Evolutionary conservation across 2,113 vertebrate species (phyloP).

Genomic region (Emberiza fucata): DNA sequence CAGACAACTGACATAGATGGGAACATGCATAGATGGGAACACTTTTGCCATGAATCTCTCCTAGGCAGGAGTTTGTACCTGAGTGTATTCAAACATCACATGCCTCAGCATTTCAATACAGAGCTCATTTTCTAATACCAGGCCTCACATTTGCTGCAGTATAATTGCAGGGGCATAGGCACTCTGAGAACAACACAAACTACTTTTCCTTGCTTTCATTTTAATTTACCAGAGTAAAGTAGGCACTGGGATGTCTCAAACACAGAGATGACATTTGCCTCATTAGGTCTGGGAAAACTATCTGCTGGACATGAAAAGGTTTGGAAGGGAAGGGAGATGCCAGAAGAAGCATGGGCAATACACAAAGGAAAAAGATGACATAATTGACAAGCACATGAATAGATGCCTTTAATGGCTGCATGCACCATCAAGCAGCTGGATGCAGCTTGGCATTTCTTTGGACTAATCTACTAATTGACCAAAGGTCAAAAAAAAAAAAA

Average conservation of each 20-base stretch:
- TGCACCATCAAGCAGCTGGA: neutral
- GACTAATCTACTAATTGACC: neutral
- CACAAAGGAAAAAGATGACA: neutral
- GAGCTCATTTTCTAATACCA: neutral
- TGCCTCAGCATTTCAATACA: neutral
- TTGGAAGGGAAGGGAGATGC: neutral
- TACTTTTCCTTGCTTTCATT: neutral
- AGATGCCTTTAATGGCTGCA: neutral
- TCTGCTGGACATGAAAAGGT: neutral
- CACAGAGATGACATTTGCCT: fast-evolving
- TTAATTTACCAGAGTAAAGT: neutral
- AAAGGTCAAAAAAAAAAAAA: neutral
- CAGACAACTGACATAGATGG: no score
- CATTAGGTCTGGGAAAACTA: neutral
- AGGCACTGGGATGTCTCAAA: neutral
- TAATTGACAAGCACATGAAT: neutral
- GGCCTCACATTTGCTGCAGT: neutral
- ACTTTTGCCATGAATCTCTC: neutral
- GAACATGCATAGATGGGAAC: neutral
- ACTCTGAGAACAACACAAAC: neutral
- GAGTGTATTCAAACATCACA: neutral
- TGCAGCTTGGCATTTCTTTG: neutral
- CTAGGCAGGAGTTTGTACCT: neutral
- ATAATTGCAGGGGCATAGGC: neutral
- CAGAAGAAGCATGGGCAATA: neutral